Conservation (phyloP, 2,888 invertebrate species). For the Tigriopus californicus region DNA sequence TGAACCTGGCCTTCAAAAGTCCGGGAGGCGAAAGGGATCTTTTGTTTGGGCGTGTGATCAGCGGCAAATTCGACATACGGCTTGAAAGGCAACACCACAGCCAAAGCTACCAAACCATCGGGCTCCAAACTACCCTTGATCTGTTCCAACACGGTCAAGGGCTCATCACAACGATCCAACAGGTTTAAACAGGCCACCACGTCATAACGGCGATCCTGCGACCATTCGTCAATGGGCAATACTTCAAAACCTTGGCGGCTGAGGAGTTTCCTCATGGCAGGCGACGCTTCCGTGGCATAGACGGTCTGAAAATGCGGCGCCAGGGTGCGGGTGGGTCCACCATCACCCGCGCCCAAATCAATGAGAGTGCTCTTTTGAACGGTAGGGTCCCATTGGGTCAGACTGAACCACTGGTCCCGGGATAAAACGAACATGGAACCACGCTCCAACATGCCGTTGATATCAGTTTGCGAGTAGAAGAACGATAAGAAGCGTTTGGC, state of each 20-base stretch:
- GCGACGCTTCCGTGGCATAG: conserved; percentile 79
- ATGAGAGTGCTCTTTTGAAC: conserved; percentile 30
- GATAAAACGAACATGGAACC: conserved; percentile 97
- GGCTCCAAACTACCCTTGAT: conserved; percentile 49
- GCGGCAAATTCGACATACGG: conserved; percentile 79
- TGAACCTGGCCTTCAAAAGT: conserved; percentile 31
- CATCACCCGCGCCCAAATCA: conserved; percentile 91
- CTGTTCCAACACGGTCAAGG: conserved; percentile 52
- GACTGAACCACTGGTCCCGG: conserved; percentile 48
- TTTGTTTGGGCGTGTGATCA: conserved; percentile 25
- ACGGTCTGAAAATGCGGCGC: conserved; percentile 48
- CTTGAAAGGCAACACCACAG: conserved; percentile 77
- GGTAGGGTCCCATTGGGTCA: conserved; percentile 32
- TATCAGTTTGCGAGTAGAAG: conserved; percentile 85
- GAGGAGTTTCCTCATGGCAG: conserved; percentile 64
- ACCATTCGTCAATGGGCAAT: conserved; percentile 48
- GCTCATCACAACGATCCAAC: conserved; percentile 75
- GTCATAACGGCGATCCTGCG: conserved; percentile 37
- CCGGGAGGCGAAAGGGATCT: conserved; percentile 25
- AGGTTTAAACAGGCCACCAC: conserved; percentile 78
- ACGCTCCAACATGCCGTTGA: conserved; percentile 71
- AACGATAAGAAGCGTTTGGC: conserved; percentile 63
- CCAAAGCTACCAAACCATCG: conserved; percentile 58
- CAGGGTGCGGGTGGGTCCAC: conserved; percentile 67
- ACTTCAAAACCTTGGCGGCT: conserved; percentile 53